Conservation (phyloP, 2,888 invertebrate genomes). For the Lepeophtheirus nordmannii region DNA sequence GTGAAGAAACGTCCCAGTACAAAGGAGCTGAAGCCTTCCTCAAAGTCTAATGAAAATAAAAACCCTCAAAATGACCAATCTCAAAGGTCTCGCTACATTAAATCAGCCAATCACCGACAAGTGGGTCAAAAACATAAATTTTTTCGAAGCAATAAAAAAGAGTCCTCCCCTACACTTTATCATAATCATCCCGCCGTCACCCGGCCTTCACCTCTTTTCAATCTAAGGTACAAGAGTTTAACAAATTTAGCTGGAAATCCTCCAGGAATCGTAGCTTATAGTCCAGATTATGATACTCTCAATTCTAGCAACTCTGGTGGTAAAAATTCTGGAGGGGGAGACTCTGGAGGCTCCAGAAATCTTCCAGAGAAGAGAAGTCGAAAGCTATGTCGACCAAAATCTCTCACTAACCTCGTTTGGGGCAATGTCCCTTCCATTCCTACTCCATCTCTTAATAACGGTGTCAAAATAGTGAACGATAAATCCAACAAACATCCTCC, state of each 20-base stretch:
- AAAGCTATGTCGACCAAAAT: constrained; percentile 63
- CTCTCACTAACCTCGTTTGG: constrained; percentile 62
- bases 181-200: constrained; percentile 62
- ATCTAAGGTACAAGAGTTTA: constrained; percentile 46
- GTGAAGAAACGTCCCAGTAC: constrained; percentile 1
- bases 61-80: constrained; percentile 28
- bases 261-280: constrained; percentile 30
- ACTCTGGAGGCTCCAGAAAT: constrained; percentile 48
- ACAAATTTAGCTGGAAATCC: constrained; percentile 29
- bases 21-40: not conserved
- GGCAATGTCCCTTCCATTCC: constrained; percentile 27
- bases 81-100: constrained; percentile 25
- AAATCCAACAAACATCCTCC: not conserved
- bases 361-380: constrained; percentile 54
- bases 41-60: constrained; percentile 24
- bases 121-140: constrained; percentile 28
- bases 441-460: constrained; percentile 25
- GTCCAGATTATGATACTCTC: constrained; percentile 60
- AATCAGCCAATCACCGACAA: constrained; percentile 18
- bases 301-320: constrained; percentile 79
- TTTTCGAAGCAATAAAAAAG: constrained; percentile 35
- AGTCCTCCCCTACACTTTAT: constrained; percentile 72
- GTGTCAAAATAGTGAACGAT: not conserved
- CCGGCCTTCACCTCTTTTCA: constrained; percentile 47
- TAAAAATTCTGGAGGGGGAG: constrained; percentile 54